These are phyloP conservation scores for Anas georgica DNA, from an alignment of 2,797 vertebrate genomes.

Conservation along the genomic window DNA sequence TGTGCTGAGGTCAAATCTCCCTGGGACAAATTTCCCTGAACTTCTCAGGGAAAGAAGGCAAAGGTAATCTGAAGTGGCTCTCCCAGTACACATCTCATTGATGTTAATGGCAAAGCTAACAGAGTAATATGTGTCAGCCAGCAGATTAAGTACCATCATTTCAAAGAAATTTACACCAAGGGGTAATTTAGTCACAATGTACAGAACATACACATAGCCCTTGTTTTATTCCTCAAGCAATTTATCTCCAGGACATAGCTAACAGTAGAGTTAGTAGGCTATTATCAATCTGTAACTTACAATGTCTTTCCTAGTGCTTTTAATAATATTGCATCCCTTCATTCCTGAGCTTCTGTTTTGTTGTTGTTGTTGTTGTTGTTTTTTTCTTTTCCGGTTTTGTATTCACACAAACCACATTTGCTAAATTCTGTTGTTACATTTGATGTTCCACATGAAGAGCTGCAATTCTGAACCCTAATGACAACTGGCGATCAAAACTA, in stretches of 20 bases:
- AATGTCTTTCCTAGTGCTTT: background rate
- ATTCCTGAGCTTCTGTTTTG: background rate
- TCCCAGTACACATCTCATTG: background rate
- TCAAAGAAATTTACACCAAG: background rate
- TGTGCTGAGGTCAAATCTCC: background rate
- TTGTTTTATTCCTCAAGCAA: background rate
- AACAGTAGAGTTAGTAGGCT: background rate
- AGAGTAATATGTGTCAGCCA: background rate
- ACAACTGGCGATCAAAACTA: background rate
- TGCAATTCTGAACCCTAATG: background rate
- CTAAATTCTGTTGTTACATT: background rate
- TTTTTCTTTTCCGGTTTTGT: background rate
- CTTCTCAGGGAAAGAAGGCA: background rate
- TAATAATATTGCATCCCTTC: background rate
- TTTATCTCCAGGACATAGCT: background rate
- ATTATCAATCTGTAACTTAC: background rate
- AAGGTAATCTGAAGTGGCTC: background rate
- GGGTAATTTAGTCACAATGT: background rate
- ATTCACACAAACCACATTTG: background rate
- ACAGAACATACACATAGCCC: background rate
- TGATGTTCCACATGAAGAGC: background rate
- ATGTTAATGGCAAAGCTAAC: background rate
- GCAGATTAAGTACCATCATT: background rate
- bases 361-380: background rate
- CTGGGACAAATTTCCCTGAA: background rate